Base-by-base conservation (phyloP, 1,140 invertebrate species). In the Drosophila ogumai region DNA sequence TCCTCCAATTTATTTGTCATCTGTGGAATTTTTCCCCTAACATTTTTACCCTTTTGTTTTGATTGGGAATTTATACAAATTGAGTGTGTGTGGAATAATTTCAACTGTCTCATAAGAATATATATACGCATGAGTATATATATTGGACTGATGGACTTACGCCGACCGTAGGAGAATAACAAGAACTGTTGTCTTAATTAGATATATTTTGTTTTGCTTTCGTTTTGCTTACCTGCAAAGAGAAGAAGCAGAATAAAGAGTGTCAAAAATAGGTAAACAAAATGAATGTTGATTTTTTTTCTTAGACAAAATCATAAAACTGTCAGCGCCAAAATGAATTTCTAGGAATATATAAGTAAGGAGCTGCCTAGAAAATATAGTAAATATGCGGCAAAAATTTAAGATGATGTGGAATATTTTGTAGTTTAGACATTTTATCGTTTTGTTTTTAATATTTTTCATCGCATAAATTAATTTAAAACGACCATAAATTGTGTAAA, bases 201-300 rank as follows among this genome's bases (percentile, higher is more conserved):
- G 64, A 64, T 49, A 43, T 56, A 46, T 49, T 52, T 25, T 52
- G 46, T 67, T 47, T 67, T 77, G 32, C 63, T 75, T 61, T 78
- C n/a, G 36, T 81, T 60, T 71, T 65, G 80, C 84, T 88, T 88
- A 88, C 84, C 84, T 88, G 85, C 63, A 88, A 90, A 81, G 73
- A 88, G 50, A 88, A 68, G 67, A 58, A 76, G 54, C 41, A 46
- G 46, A 54, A 52, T n/a, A 25, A 56, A 65, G 72, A 67, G 61
- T 90, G 81, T 90, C 75, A 86, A 57, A 82, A 78, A 75, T 55
- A 46, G 47, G 73, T 82, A 86, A 77, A 85, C 61, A 88, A 73
- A 67, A 57, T 72, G 47, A 49, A 22, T 19, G 44, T 47, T 46
- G 47, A 61, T 25, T 57, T 65, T 49, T 54, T 57, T 85, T 74